Percentiles rank a stretch among this genome's conserved stretches.
Conservation (phyloP, 2,888 invertebrate species). For the Lasioglossum oenotherae region DNA sequence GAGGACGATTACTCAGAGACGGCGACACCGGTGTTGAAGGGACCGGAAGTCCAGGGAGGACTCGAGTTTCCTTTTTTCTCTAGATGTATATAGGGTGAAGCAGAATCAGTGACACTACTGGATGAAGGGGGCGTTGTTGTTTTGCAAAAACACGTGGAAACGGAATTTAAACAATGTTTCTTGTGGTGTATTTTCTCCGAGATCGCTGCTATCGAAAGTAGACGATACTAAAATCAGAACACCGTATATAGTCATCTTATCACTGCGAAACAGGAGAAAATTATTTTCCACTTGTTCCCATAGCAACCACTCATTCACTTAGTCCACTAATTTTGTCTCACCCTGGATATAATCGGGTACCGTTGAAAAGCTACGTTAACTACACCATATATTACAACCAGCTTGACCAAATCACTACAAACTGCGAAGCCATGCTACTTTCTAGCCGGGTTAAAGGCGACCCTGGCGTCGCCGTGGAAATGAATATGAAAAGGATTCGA, state of each 20-base stretch:
- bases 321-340: background rate
- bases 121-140: background rate
- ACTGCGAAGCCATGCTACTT: background rate
- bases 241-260: background rate
- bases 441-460: background rate
- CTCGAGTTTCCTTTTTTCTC: background rate
- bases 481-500: background rate
- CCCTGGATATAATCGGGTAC: background rate
- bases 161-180: background rate
- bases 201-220: background rate
- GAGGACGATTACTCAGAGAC: constrained; percentile 5
- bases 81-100: background rate
- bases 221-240: background rate
- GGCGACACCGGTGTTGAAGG: background rate
- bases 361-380: background rate
- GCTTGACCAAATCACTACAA: background rate
- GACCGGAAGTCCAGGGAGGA: background rate
- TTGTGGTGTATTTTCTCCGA: background rate
- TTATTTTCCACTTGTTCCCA: background rate
- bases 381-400: background rate
- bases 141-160: background rate
- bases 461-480: background rate
- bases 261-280: background rate
- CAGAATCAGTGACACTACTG: background rate
- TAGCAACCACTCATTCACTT: background rate